Conservation (phyloP, 1,140 invertebrate species). For the Drosophila baimaii region DNA sequence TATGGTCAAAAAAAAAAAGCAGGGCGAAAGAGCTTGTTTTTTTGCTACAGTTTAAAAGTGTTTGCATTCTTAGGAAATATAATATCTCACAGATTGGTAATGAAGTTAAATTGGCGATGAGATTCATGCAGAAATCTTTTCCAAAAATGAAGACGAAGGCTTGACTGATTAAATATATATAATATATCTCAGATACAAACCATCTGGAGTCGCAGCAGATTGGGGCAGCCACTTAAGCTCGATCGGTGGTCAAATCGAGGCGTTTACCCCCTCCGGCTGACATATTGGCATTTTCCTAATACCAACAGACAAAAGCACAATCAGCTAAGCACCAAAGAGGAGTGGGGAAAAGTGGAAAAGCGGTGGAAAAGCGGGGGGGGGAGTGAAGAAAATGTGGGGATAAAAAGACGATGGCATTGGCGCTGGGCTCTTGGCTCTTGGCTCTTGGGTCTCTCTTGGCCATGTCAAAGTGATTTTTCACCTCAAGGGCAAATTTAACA, state of each 20-base stretch:
- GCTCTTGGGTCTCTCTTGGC: no score
- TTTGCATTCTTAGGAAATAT: no score
- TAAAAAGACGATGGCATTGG: constrained; percentile 55
- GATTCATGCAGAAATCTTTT: neutral
- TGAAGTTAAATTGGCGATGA: no score
- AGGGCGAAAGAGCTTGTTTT: no score
- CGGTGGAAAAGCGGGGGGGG: neutral
- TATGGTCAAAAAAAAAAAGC: no score
- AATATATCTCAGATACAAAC: neutral
- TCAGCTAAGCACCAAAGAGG: constrained; percentile 58
- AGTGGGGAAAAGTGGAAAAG: constrained; percentile 1
- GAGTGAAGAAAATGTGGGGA: neutral
- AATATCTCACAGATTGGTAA: no score
- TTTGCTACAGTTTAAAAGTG: no score
- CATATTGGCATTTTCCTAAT: constrained; percentile 62
- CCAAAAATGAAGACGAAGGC: neutral
- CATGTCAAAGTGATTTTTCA: constrained; percentile 83
- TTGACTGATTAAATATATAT: neutral
- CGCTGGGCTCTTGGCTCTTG: constrained; percentile 25
- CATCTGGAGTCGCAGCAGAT: neutral
- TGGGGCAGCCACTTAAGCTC: constrained; percentile 25
- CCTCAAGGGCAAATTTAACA: constrained; percentile 84
- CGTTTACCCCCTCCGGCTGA: constrained; percentile 58
- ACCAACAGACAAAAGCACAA: constrained; percentile 68
- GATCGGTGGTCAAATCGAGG: constrained; percentile 34